phyloP scores from a whole-genome alignment of 2,888 invertebrate species.

The Agriotes lineatus region DNA sequence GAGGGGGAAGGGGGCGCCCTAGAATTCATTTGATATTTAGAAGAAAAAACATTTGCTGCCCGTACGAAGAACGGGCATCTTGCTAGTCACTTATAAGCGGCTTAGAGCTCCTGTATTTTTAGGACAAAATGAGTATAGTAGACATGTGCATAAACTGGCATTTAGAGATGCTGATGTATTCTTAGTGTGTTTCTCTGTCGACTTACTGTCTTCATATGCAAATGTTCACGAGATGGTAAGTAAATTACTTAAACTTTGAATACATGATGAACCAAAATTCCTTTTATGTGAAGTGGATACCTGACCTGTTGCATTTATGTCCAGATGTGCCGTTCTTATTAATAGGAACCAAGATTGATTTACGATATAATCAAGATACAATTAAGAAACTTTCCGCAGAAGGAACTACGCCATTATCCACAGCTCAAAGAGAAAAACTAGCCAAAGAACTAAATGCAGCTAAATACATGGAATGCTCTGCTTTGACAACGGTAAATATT shows the following conservation, averaged over 20 bases:
- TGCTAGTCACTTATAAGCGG: too few species aligned
- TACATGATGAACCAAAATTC: too few species aligned
- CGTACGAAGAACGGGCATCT: too few species aligned
- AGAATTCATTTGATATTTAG: too few species aligned
- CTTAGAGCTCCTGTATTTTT: too few species aligned
- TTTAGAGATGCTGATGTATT: slow-evolving; percentile 99
- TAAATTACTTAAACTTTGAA: too few species aligned
- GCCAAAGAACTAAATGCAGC: slow-evolving; percentile 30
- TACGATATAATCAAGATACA: slow-evolving; percentile 14
- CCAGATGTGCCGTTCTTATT: slow-evolving; percentile 30
- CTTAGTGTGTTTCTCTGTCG: slow-evolving; percentile 98
- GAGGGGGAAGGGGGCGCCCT: too few species aligned
- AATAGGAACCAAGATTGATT: slow-evolving; percentile 39
- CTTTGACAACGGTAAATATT: slow-evolving; percentile 75
- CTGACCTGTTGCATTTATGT: slow-evolving; percentile 6
- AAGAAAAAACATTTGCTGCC: too few species aligned
- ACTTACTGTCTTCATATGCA: slow-evolving; percentile 98
- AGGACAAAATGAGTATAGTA: too few species aligned
- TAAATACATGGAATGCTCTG: slow-evolving; percentile 39
- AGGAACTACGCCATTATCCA: slow-evolving; percentile 42
- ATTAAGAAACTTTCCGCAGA: slow-evolving; percentile 20
- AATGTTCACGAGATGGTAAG: slow-evolving; percentile 99
- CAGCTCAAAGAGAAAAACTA: slow-evolving; percentile 22
- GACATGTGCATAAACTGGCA: slow-evolving; percentile 92
- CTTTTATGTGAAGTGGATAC: slow-evolving; percentile 49